These are phyloP conservation scores for Drosophila parthenogenetica DNA, from an alignment of 2,888 invertebrate species.

Conservation along the genomic window DNA sequence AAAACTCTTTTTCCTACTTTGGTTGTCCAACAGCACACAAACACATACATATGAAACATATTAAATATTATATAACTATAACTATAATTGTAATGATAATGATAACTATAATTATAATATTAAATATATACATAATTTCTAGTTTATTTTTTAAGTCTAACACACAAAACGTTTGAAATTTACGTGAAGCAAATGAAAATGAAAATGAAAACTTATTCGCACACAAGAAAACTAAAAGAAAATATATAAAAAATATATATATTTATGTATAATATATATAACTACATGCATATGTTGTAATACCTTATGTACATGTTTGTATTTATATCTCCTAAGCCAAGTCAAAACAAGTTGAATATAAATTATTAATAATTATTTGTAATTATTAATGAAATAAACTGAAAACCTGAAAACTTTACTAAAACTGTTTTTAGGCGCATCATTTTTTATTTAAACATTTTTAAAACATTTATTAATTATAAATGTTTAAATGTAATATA, in stretches of 20 bases:
- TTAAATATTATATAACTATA: slow-evolving; percentile 36
- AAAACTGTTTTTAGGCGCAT: slow-evolving; percentile 56
- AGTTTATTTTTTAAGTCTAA: slow-evolving; percentile 55
- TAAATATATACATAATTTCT: slow-evolving; percentile 49
- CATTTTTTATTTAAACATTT: slow-evolving; percentile 48
- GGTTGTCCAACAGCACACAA: slow-evolving; percentile 48
- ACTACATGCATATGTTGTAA: slow-evolving; percentile 31
- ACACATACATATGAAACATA: slow-evolving; percentile 42
- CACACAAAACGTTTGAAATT: slow-evolving; percentile 24
- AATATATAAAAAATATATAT: slow-evolving; percentile 67
- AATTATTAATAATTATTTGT: slow-evolving; percentile 18
- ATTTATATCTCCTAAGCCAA: slow-evolving; percentile 71
- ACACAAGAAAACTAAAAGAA: slow-evolving; percentile 44
- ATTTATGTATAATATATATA: slow-evolving; percentile 50
- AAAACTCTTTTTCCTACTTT: slow-evolving; percentile 55
- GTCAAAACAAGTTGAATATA: slow-evolving; percentile 57
- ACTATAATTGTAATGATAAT: not conserved
- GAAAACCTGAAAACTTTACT: slow-evolving; percentile 40
- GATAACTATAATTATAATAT: slow-evolving; percentile 23
- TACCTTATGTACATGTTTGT: slow-evolving; percentile 68
- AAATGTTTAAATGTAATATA: slow-evolving; percentile 67
- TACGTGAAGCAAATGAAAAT: slow-evolving; percentile 9
- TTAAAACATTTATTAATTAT: slow-evolving; percentile 47
- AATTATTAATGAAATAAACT: slow-evolving; percentile 30
- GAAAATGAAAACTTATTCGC: slow-evolving; percentile 32